Evolutionary conservation across 1,140 invertebrate genomes (phyloP).

Genomic region (Drosophila athabasca): DNA sequence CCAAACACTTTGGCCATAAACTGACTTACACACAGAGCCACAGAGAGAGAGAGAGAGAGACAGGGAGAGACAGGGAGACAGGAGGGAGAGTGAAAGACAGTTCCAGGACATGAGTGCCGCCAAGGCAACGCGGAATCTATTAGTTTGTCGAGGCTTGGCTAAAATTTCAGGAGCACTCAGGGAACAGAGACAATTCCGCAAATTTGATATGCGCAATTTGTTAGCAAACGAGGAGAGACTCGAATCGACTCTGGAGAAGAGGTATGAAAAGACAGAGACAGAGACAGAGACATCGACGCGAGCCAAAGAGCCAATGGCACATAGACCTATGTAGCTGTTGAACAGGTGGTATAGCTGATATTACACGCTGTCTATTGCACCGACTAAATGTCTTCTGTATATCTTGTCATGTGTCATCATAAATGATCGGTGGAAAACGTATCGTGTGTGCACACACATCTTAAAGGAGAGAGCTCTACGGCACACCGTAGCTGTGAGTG

Average conservation of each 20-base stretch:
- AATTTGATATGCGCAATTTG: slow-evolving; percentile 82
- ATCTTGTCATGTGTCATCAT: too few species aligned
- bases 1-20: slow-evolving; percentile 66
- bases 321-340: too few species aligned
- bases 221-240: slow-evolving; percentile 58
- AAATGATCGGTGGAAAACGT: too few species aligned
- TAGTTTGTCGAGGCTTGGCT: slow-evolving; percentile 70
- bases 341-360: too few species aligned
- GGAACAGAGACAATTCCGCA: slow-evolving; percentile 68
- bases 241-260: too few species aligned
- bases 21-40: slow-evolving; percentile 5
- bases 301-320: too few species aligned
- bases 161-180: slow-evolving; percentile 26
- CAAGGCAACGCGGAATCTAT: slow-evolving; percentile 73
- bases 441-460: too few species aligned
- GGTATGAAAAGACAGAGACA: too few species aligned
- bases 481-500: neutral
- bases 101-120: neutral
- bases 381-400: too few species aligned
- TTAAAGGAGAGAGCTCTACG: neutral
- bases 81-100: slow-evolving; percentile 10
- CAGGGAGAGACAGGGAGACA: slow-evolving; percentile 6
- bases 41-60: neutral
- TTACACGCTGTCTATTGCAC: too few species aligned
- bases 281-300: too few species aligned